phyloP scores from a whole-genome alignment of 2,113 vertebrate species.

The Pygoscelis adeliae region DNA sequence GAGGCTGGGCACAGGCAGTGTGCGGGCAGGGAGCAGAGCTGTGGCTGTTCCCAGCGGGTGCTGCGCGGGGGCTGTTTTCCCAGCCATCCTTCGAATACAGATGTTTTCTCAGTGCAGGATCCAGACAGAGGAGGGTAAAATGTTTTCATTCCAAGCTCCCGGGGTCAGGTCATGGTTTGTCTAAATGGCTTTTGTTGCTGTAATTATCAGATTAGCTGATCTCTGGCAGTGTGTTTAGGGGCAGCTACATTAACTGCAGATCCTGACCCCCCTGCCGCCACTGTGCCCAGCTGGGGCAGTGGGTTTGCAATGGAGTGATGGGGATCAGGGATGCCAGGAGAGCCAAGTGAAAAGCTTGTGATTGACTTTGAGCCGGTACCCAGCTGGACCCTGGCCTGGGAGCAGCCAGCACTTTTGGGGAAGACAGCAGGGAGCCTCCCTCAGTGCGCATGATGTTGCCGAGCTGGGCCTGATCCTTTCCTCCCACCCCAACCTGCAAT shows the following conservation, averaged over 20 bases:
- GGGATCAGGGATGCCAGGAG: not conserved
- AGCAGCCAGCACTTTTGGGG: not conserved
- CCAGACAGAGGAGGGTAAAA: constrained; percentile 67
- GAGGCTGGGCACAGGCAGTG: not conserved
- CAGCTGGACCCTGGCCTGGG: not conserved
- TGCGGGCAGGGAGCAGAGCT: not conserved
- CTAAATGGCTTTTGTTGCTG: constrained; percentile 75
- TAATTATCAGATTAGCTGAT: constrained; percentile 76
- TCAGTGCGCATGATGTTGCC: not conserved
- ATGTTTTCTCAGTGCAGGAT: constrained; percentile 49
- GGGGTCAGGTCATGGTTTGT: constrained; percentile 75
- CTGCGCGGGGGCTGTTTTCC: not conserved
- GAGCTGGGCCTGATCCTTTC: not conserved
- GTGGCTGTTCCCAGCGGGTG: not conserved
- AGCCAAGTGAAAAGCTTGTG: not conserved
- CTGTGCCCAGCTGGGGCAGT: not conserved
- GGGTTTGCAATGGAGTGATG: not conserved
- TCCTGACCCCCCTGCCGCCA: not conserved
- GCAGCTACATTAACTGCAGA: constrained; percentile 40
- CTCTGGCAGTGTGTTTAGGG: constrained; percentile 53
- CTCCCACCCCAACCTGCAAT: not conserved
- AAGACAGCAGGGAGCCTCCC: not conserved
- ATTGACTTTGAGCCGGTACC: not conserved
- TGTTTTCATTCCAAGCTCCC: constrained; percentile 74
- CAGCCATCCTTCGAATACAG: constrained; percentile 34